Percentiles rank a stretch among this genome's conserved stretches.
These are phyloP conservation scores for Lacerta agilis DNA, from an alignment of 2,797 vertebrate genomes.

Conservation along the genomic window DNA sequence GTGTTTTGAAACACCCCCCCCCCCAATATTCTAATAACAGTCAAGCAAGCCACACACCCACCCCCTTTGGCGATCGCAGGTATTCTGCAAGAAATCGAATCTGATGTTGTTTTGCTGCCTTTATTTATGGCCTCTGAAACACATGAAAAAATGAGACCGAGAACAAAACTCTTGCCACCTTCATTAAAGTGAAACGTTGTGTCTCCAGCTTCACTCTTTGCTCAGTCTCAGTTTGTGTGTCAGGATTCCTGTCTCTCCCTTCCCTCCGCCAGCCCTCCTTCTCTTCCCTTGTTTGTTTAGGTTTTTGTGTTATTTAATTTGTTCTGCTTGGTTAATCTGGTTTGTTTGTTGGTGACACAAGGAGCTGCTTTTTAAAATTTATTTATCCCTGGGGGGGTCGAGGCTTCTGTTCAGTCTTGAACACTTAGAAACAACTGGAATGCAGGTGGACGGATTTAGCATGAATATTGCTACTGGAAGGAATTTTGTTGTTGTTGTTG, in stretches of 20 bases:
- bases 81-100: slow-evolving; percentile 62
- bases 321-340: not conserved
- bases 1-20: not conserved
- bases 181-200: slow-evolving; percentile 16
- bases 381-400: not conserved
- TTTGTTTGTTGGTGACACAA: not conserved
- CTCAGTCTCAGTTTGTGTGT: slow-evolving; percentile 43
- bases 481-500: too few relatives aligned
- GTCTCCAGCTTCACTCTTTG: not conserved
- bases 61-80: slow-evolving; percentile 58
- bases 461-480: not conserved
- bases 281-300: not conserved
- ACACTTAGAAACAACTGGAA: slow-evolving; percentile 9
- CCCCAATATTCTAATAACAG: too few relatives aligned
- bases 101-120: slow-evolving; percentile 42
- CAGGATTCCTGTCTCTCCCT: not conserved
- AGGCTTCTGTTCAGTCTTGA: rapidly evolving
- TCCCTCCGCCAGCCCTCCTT: rapidly evolving
- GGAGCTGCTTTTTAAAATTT: not conserved
- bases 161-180: not conserved
- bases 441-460: not conserved
- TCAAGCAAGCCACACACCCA: not conserved
- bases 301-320: slow-evolving; percentile 28
- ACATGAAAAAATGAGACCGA: not conserved
- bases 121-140: slow-evolving; percentile 49